These are phyloP conservation scores for Oncorhynchus masou DNA, from an alignment of 2,113 vertebrate species.

Conservation along the genomic window DNA sequence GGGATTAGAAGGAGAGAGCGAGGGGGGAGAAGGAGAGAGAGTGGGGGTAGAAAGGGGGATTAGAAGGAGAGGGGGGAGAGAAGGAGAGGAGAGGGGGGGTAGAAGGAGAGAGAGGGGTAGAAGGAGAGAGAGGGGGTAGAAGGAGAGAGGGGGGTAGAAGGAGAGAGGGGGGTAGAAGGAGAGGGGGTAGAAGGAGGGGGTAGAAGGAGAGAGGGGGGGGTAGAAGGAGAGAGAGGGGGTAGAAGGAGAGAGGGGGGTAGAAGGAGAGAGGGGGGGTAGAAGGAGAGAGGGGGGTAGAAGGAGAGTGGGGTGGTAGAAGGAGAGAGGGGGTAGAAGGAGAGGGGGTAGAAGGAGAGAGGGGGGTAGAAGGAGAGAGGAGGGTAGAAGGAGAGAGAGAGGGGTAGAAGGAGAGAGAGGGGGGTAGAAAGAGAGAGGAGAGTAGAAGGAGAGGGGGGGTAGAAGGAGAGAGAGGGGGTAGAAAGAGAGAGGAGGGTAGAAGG, in stretches of 20 bases:
- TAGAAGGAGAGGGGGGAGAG: neutral
- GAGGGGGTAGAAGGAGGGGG: too few relatives aligned
- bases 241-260: too few relatives aligned
- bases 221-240: too few relatives aligned
- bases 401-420: neutral
- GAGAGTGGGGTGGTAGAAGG: too few relatives aligned
- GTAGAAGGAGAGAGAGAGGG: neutral
- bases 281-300: neutral
- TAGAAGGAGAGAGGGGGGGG: neutral
- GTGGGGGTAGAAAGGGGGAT: neutral
- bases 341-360: accelerated
- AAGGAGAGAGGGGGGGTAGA: too few relatives aligned
- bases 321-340: too few relatives aligned
- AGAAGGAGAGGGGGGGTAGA: too few relatives aligned
- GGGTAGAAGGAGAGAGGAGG: neutral
- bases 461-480: too few relatives aligned
- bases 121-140: too few relatives aligned
- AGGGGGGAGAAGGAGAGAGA: neutral
- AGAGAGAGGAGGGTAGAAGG: too few relatives aligned
- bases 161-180: neutral
- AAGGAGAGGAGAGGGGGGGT: neutral
- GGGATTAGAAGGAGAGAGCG: neutral
- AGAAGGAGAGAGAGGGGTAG: neutral
- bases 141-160: too few relatives aligned
- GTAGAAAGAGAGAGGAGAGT: too few relatives aligned